Base-by-base conservation (phyloP, 1,140 invertebrate genomes). In the Drosophila pseudoananassae region DNA sequence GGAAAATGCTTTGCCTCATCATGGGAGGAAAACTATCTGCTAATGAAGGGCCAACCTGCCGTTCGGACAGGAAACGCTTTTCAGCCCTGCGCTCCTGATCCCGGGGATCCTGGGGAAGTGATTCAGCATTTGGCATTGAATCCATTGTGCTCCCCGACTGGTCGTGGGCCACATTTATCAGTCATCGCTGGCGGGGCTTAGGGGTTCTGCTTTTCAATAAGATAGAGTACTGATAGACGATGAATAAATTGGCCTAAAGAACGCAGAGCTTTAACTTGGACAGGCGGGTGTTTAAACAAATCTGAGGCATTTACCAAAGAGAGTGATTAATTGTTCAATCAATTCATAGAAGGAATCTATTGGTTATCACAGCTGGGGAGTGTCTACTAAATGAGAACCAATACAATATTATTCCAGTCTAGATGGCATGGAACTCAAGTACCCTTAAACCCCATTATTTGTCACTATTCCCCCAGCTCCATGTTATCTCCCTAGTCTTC, bases 21-120 rank as follows among this genome's bases (percentile, higher is more conserved):
- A 61, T 74, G 64, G 65, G 65, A 82, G 64, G 65, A 70, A 82
- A 82, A 82, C 79, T 82, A 82, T 82, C 70, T 83, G 72, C 73
- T 64, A 78, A 82, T 83, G 76, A 82, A 78, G 63, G 58, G 53
- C 63, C 71, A 33, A 57, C 49, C 51, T 54, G 45, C 57, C 17
- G 63, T 1, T 47, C 27, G 59, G 47, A 50, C 63, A 71, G 54
- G 64, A 59, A 56, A 20, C 40, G 33, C 74, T 45, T 55, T 68
- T 25, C 56, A 56, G 27, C 27, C 33, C 14, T 17, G 12, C 36
- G 14, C 36, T 38, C 45, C 54, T 47, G 68, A 56, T 51, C 76
- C 76, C 8, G 47, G 54, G 20, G 29, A 17, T 53, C 49, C 50
- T 38, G 43, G 40, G 65, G 65, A 56, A 69, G 64, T 82, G 79